Conservation (phyloP, 1,140 invertebrate species). For the Drosophila kepulauana region DNA sequence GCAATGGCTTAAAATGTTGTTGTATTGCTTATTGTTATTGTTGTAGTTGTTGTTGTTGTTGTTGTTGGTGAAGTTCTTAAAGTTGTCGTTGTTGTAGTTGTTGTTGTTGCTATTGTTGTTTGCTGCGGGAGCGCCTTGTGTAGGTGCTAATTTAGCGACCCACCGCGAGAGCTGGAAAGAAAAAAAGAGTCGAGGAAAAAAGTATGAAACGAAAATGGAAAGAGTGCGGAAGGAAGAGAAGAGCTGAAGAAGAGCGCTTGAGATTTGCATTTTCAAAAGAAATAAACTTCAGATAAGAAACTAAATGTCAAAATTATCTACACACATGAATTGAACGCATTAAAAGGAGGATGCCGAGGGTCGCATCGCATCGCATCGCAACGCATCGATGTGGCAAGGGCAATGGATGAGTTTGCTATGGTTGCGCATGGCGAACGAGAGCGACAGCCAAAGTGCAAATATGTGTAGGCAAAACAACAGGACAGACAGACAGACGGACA, state of each 20-base stretch:
- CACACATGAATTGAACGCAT: conserved; percentile 67
- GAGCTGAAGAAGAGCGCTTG: background rate
- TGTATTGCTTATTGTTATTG: background rate
- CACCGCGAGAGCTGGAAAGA: conserved; percentile 23
- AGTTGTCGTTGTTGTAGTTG: conserved; percentile 9
- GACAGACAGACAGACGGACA: conserved; percentile 32
- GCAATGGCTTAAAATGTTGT: conserved; percentile 8
- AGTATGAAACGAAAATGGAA: background rate
- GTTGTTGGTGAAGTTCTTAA: conserved; percentile 9
- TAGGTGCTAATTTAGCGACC: conserved; percentile 76
- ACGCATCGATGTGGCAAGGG: background rate
- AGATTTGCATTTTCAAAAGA: conserved; percentile 70
- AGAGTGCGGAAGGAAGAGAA: background rate
- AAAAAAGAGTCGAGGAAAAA: too few relatives aligned
- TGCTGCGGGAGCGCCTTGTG: conserved; percentile 32
- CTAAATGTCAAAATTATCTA: conserved; percentile 81
- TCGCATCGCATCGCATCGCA: background rate
- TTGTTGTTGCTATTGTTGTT: conserved; percentile 19
- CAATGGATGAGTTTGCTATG: conserved; percentile 6
- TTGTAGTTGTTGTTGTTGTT: background rate
- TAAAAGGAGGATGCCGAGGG: conserved; percentile 34
- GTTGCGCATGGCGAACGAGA: conserved; percentile 10
- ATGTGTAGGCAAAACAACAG: conserved; percentile 59
- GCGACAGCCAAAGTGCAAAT: conserved; percentile 70
- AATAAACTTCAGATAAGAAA: conserved; percentile 73